Evolutionary conservation across 1,140 invertebrate species (phyloP).

Genomic region (Acyrthosiphon pisum): DNA sequence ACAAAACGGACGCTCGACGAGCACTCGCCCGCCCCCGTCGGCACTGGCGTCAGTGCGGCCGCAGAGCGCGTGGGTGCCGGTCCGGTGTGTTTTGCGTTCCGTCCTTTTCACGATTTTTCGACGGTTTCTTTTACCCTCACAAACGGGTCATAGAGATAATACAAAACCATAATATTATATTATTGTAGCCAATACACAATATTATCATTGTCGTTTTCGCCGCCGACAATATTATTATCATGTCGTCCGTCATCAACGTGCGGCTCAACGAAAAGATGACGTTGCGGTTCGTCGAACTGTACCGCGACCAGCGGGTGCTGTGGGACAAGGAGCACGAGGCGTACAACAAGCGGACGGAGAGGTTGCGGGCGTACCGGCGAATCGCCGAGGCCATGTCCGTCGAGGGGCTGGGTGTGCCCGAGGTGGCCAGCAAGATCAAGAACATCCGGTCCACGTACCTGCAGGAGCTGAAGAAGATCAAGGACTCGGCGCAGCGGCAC

Average conservation of each 20-base stretch:
- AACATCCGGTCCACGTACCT: slow-evolving; percentile 60
- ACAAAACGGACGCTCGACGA: slow-evolving; percentile 5
- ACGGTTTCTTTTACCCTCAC: background rate
- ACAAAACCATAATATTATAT: no score
- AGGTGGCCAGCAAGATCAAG: slow-evolving; percentile 60
- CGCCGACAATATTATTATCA: background rate
- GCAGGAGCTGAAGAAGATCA: slow-evolving; percentile 60
- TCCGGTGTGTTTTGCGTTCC: background rate
- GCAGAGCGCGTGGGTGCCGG: background rate
- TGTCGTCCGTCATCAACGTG: slow-evolving; percentile 26
- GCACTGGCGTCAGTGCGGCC: slow-evolving; percentile 29
- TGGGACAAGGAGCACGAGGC: slow-evolving; percentile 58
- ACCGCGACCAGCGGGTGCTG: slow-evolving; percentile 46
- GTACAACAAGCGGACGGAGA: slow-evolving; percentile 58
- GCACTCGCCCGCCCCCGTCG: slow-evolving; percentile 10
- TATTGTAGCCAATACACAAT: background rate
- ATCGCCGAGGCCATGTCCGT: slow-evolving; percentile 59
- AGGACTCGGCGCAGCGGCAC: background rate
- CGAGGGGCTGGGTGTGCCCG: slow-evolving; percentile 58
- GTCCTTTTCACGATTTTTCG: background rate
- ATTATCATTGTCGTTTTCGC: background rate
- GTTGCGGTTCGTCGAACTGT: slow-evolving; percentile 58
- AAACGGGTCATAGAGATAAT: background rate
- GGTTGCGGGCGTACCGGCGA: slow-evolving; percentile 54
- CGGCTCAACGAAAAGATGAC: slow-evolving; percentile 57